phyloP scores from a whole-genome alignment of 2,797 vertebrate species.

The Aplochiton taeniatus region DNA sequence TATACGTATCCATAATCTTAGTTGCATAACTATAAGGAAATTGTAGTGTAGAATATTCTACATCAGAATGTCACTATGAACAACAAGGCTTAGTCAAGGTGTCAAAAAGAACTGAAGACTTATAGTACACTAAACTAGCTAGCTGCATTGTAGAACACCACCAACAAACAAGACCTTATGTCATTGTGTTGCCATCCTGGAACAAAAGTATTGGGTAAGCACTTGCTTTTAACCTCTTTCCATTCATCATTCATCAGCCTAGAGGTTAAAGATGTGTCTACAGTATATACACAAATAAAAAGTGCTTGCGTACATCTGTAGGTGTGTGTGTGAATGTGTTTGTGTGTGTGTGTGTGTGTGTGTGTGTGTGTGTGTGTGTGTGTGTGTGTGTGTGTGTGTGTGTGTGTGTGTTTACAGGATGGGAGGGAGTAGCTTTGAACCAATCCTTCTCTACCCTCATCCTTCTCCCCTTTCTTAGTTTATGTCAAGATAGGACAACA shows the following conservation, averaged over 20 bases:
- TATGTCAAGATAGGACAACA: neutral
- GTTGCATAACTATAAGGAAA: no score
- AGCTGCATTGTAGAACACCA: neutral
- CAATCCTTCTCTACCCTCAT: neutral
- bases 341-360: conserved; percentile 8
- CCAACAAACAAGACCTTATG: no score
- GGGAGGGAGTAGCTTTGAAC: neutral
- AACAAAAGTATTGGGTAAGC: no score
- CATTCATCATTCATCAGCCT: no score
- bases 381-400: neutral
- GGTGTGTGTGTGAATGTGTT: neutral
- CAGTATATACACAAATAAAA: neutral
- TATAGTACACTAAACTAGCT: neutral
- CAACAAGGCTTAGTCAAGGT: no score
- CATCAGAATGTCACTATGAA: no score
- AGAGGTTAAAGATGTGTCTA: neutral
- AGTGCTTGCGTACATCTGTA: neutral
- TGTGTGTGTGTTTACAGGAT: neutral
- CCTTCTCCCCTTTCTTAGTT: conserved; percentile 13
- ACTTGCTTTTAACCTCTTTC: no score
- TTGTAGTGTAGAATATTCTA: no score
- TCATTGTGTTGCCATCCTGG: no score
- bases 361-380: neutral
- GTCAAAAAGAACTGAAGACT: neutral
- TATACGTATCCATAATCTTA: no score